These are phyloP conservation scores for Phylloscopus trochilus DNA, from an alignment of 2,113 vertebrate genomes.

Conservation along the genomic window DNA sequence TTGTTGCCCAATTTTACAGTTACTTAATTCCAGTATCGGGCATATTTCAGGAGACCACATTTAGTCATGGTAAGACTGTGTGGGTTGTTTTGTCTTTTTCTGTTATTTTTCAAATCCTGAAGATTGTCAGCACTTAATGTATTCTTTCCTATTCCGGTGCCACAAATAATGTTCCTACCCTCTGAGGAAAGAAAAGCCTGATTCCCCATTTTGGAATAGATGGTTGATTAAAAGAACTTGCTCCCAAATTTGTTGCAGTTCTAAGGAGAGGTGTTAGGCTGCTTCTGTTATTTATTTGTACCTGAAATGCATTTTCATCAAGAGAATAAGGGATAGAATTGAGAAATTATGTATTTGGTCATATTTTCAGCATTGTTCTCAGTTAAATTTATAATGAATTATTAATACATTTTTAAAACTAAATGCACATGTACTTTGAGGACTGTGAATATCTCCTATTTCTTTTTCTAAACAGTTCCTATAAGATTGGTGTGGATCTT, in stretches of 20 bases:
- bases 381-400: not conserved
- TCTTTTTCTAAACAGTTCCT: not conserved
- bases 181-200: not conserved
- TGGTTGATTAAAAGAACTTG: not conserved
- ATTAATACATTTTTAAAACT: not conserved
- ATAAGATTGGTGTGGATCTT: not conserved
- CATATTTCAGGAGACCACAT: conserved; percentile 34
- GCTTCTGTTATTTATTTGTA: not conserved
- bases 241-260: not conserved
- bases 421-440: not conserved
- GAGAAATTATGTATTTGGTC: not conserved
- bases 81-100: not conserved
- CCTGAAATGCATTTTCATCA: not conserved
- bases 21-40: conserved; percentile 29
- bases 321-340: not conserved
- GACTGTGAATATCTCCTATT: not conserved
- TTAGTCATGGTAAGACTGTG: conserved; percentile 22
- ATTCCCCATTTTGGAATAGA: not conserved
- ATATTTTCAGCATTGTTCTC: not conserved
- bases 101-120: conserved; percentile 12
- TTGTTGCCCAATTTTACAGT: conserved; percentile 53
- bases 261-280: not conserved
- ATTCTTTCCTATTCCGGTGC: not conserved
- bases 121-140: conserved; percentile 29
- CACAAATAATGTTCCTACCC: conserved; percentile 7